Conservation (phyloP, 2,888 invertebrate genomes). For the Cepaea hortensis region DNA sequence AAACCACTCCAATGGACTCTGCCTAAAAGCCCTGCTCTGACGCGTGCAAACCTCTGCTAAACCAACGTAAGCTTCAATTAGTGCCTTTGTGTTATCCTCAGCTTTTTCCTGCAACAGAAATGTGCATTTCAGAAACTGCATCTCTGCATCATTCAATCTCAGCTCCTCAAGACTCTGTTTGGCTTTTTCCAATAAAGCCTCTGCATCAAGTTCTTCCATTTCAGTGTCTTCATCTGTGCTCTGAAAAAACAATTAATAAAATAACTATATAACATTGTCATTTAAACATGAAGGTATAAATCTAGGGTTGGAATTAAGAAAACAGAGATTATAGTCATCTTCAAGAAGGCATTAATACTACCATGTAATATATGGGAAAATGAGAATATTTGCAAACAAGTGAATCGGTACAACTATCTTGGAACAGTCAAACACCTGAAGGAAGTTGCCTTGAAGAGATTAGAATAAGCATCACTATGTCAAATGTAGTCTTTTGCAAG, state of each 20-base stretch:
- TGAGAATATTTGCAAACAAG: too few relatives aligned
- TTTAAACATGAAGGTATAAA: too few relatives aligned
- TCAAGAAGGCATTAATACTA: too few relatives aligned
- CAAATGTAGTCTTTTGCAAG: too few relatives aligned
- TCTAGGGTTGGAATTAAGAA: too few relatives aligned
- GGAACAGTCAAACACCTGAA: too few relatives aligned
- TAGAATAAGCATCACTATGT: too few relatives aligned
- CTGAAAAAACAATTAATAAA: slow-evolving; percentile 30
- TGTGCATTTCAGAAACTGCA: slow-evolving; percentile 63
- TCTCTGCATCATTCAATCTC: slow-evolving; percentile 64
- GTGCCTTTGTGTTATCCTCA: slow-evolving; percentile 56
- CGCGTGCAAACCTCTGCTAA: slow-evolving; percentile 69
- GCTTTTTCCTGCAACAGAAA: slow-evolving; percentile 60
- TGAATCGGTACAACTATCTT: too few relatives aligned
- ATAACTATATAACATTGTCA: too few relatives aligned
- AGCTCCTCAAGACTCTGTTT: slow-evolving; percentile 53
- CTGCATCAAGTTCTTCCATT: slow-evolving; percentile 47
- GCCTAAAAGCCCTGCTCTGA: slow-evolving; percentile 64
- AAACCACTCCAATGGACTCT: slow-evolving; percentile 70
- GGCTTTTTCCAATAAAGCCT: slow-evolving; percentile 52
- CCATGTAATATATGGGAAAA: too few relatives aligned
- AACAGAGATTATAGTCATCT: too few relatives aligned
- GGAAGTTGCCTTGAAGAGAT: too few relatives aligned
- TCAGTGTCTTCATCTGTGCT: slow-evolving; percentile 50
- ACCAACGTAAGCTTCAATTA: slow-evolving; percentile 62